Conservation (phyloP, 2,797 vertebrate species). For the Aldrovandia affinis region DNA sequence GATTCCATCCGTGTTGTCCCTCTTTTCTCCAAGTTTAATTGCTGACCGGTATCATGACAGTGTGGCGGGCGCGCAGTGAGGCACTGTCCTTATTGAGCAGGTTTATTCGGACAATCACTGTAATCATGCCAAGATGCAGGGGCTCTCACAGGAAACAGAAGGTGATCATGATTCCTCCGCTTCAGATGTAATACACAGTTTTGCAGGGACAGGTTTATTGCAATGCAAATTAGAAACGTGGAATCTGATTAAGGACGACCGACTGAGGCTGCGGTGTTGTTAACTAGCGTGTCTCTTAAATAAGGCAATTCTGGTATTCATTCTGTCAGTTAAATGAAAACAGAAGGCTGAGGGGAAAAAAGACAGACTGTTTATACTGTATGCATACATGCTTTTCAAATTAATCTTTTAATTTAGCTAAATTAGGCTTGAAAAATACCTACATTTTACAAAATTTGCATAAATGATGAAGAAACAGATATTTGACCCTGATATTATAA, state of each 20-base stretch:
- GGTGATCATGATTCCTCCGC: conserved; percentile 37
- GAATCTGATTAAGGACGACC: conserved; percentile 51
- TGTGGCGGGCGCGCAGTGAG: conserved; percentile 20
- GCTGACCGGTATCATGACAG: neutral
- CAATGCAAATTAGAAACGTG: conserved; percentile 40
- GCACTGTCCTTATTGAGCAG: conserved; percentile 28
- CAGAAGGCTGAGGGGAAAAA: neutral
- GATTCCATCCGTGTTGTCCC: neutral
- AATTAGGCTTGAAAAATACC: neutral
- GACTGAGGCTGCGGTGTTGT: conserved; percentile 39
- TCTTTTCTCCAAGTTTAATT: neutral
- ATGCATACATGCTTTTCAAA: neutral
- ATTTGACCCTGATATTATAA: neutral
- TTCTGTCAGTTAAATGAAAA: conserved; percentile 11
- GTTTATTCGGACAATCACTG: conserved; percentile 29
- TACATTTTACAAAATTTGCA: too few relatives aligned
- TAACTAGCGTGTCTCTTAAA: conserved; percentile 40
- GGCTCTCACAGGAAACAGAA: conserved; percentile 31
- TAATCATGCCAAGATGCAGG: conserved; percentile 32
- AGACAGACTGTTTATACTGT: neutral
- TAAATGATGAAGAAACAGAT: neutral
- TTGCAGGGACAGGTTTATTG: conserved; percentile 39
- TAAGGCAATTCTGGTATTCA: neutral
- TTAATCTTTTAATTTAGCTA: neutral
- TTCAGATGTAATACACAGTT: conserved; percentile 37